Conservation (phyloP, 2,888 invertebrate genomes). For the Nemotelus nigrinus region DNA sequence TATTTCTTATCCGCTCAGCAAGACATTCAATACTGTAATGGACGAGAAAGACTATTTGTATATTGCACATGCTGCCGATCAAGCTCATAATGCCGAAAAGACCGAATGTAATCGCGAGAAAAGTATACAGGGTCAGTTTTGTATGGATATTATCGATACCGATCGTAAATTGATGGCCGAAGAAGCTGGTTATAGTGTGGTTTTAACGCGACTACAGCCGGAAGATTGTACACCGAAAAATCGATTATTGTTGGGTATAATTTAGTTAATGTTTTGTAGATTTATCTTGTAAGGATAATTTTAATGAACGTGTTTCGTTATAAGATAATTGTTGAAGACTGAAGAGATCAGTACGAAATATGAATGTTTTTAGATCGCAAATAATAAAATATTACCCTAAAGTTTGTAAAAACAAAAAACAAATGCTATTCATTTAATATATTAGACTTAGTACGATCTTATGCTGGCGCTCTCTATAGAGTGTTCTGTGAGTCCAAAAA, state of each 20-base stretch:
- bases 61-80: conserved; percentile 91
- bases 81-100: conserved; percentile 76
- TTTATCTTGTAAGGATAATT: too few species aligned
- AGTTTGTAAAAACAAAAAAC: too few species aligned
- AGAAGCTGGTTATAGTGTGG: conserved; percentile 79
- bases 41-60: conserved; percentile 75
- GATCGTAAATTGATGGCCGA: conserved; percentile 82
- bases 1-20: conserved; percentile 84
- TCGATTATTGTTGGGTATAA: conserved; percentile 60
- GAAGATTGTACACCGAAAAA: conserved; percentile 91
- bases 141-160: conserved; percentile 90
- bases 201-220: conserved; percentile 80
- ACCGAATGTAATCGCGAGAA: conserved; percentile 61
- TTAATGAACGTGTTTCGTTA: too few species aligned
- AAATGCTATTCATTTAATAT: too few species aligned
- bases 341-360: too few species aligned
- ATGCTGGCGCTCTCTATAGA: too few species aligned
- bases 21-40: conserved; percentile 66
- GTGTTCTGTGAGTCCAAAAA: too few species aligned
- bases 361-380: too few species aligned
- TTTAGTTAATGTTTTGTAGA: neutral
- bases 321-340: too few species aligned
- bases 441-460: too few species aligned
- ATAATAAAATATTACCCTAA: too few species aligned
- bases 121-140: conserved; percentile 78